A percentile compares a stretch with the other conserved stretches of the same genome.
phyloP scores from a whole-genome alignment of 1,140 invertebrate genomes.

The Bombus confusus region DNA sequence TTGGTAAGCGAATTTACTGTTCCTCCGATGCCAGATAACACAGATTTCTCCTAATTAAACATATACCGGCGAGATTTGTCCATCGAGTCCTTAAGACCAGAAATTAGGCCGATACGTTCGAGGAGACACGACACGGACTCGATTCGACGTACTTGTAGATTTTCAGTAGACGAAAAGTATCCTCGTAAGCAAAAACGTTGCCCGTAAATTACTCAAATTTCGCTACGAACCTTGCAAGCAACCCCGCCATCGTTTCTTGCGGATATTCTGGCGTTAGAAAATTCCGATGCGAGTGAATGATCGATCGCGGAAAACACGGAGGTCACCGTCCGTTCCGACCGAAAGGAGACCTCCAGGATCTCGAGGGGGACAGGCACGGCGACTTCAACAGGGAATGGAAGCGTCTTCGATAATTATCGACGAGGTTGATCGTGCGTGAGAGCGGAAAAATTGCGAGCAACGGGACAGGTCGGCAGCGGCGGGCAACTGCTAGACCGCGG shows the following conservation, averaged over 20 bases:
- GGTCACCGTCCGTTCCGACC: constrained; percentile 37
- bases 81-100: not conserved
- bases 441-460: constrained; percentile 62
- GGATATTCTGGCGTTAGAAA: not conserved
- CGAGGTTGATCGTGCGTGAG: constrained; percentile 59
- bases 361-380: not conserved
- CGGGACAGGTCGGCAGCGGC: constrained; percentile 56
- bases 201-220: too few species aligned
- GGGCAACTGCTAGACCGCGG: constrained; percentile 28
- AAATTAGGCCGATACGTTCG: not conserved
- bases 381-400: constrained; percentile 11
- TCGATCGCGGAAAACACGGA: constrained; percentile 27
- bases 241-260: fast-evolving
- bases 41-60: constrained; percentile 13
- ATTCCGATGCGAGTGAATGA: not conserved
- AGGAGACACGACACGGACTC: not conserved
- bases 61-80: not conserved
- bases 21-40: constrained; percentile 4
- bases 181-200: too few species aligned
- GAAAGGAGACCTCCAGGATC: constrained; percentile 10
- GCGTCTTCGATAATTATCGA: constrained; percentile 65
- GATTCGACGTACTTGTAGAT: not conserved
- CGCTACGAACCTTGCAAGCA: too few species aligned
- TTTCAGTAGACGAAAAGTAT: not conserved
- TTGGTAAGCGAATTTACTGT: not conserved